A percentile compares a stretch with the other conserved stretches of the same genome.
Conservation (phyloP, 1,140 invertebrate species). For the Palaemon carinicauda region DNA sequence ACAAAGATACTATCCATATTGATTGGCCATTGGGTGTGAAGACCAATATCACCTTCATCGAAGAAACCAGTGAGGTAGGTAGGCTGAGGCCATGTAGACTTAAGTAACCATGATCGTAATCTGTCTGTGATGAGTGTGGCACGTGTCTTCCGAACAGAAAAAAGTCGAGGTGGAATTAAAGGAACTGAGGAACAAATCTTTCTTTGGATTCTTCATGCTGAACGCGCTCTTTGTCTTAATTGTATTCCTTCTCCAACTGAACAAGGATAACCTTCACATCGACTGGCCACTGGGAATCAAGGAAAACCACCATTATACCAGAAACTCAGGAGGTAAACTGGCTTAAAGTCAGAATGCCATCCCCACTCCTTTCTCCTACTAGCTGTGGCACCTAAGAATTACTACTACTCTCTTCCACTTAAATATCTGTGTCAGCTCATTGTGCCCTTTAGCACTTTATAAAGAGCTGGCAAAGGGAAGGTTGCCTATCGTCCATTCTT, state of each 20-base stretch:
- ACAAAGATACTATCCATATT: conserved; percentile 92
- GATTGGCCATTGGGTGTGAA: conserved; percentile 94
- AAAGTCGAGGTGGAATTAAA: conserved; percentile 87
- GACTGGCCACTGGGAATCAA: conserved; percentile 93
- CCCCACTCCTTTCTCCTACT: neutral
- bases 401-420: neutral
- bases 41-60: conserved; percentile 91
- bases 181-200: conserved; percentile 93
- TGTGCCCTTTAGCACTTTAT: neutral
- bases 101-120: neutral
- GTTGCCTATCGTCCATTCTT: too few relatives aligned
- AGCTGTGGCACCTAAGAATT: conserved; percentile 10
- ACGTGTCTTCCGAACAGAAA: conserved; percentile 72
- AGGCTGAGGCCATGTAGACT: neutral
- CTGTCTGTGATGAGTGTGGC: conserved; percentile 48
- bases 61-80: conserved; percentile 86
- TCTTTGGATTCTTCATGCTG: conserved; percentile 98
- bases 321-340: conserved; percentile 82
- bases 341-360: neutral
- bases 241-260: conserved; percentile 97
- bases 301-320: conserved; percentile 89
- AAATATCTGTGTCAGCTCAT: neutral
- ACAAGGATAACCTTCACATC: conserved; percentile 95
- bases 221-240: conserved; percentile 99
- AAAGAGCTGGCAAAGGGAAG: too few relatives aligned